phyloP scores from a whole-genome alignment of 2,797 vertebrate species.

The Protosalanx chinensis region DNA sequence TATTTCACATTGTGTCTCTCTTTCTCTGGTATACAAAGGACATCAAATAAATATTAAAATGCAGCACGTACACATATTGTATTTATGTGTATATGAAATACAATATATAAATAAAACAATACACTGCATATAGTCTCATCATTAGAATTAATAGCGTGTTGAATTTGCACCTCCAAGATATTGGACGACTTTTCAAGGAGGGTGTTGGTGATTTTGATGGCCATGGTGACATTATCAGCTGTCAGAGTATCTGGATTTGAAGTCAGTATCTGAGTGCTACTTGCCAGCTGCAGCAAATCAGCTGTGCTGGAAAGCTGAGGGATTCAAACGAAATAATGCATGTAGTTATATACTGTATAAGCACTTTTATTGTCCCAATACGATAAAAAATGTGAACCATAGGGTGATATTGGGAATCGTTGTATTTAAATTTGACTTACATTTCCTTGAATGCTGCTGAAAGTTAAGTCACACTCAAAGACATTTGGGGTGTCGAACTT shows the following conservation, averaged over 20 bases:
- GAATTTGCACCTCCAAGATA: constrained; percentile 34
- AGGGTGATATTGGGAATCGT: neutral
- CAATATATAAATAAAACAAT: neutral
- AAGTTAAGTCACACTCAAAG: constrained; percentile 23
- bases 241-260: constrained; percentile 51
- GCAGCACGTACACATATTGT: neutral
- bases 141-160: neutral
- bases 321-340: neutral
- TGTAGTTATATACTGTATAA: neutral
- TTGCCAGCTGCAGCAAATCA: constrained; percentile 30
- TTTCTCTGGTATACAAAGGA: neutral
- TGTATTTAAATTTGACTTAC: constrained; percentile 12
- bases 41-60: neutral
- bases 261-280: constrained; percentile 59
- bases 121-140: neutral
- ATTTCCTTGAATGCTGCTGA: constrained; percentile 13
- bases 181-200: constrained; percentile 37
- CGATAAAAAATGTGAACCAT: neutral
- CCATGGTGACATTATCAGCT: constrained; percentile 38
- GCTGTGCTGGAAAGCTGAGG: constrained; percentile 29
- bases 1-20: neutral
- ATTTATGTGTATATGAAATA: no score
- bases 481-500: neutral
- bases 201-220: constrained; percentile 38
- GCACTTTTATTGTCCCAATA: neutral